A percentile compares a stretch with the other conserved stretches of the same genome.
These are phyloP conservation scores for Resseliella maxima DNA, from an alignment of 2,888 invertebrate species.

Conservation along the genomic window DNA sequence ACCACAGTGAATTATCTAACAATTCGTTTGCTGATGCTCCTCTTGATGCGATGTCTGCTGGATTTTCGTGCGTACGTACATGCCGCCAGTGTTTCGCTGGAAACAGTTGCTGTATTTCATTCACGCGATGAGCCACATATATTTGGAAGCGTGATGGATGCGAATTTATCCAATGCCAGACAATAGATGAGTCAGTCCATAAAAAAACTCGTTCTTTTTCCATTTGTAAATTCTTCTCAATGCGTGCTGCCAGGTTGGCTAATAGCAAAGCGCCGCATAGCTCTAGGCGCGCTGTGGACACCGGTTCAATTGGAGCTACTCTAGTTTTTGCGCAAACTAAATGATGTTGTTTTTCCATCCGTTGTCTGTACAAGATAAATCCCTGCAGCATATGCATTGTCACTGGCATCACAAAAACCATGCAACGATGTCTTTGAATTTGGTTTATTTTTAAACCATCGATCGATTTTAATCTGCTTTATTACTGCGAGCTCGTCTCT, in stretches of 20 bases:
- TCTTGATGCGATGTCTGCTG: slow-evolving; percentile 59
- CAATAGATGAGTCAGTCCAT: slow-evolving; percentile 62
- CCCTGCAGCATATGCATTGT: slow-evolving; percentile 56
- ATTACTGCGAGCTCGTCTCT: slow-evolving; percentile 25
- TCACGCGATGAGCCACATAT: slow-evolving; percentile 41
- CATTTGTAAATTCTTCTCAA: slow-evolving; percentile 58
- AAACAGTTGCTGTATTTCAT: slow-evolving; percentile 52
- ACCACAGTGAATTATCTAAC: slow-evolving; percentile 58
- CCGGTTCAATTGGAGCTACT: slow-evolving; percentile 57
- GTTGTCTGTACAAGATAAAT: slow-evolving; percentile 55
- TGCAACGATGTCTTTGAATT: slow-evolving; percentile 52
- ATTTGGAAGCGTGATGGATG: slow-evolving; percentile 12
- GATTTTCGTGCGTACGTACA: slow-evolving; percentile 59
- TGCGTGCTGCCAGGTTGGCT: slow-evolving; percentile 57
- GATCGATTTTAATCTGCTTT: slow-evolving; percentile 56
- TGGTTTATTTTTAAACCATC: slow-evolving; percentile 41
- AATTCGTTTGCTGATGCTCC: slow-evolving; percentile 58
- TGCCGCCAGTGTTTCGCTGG: slow-evolving; percentile 58
- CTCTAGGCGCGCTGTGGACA: slow-evolving; percentile 62
- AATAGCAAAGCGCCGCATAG: slow-evolving; percentile 60
- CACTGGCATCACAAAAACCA: slow-evolving; percentile 58
- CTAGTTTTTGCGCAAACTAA: slow-evolving; percentile 58
- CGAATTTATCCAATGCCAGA: slow-evolving; percentile 61
- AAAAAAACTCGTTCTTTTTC: slow-evolving; percentile 55
- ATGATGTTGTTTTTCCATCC: not conserved